These are phyloP conservation scores for Electrophaes corylata DNA, from an alignment of 2,888 invertebrate genomes.

Conservation along the genomic window DNA sequence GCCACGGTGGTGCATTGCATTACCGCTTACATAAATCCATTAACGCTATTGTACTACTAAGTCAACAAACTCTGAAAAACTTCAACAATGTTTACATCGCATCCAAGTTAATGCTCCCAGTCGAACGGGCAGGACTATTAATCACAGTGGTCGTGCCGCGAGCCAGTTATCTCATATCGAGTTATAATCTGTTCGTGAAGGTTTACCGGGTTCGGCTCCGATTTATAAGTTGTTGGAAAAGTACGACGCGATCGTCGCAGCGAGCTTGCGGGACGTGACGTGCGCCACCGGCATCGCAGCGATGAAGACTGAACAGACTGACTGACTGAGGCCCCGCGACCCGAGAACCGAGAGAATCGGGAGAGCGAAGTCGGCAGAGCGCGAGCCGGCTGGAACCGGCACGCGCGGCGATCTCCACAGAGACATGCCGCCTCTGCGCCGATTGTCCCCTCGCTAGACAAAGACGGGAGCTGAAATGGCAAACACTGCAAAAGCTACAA, in stretches of 20 bases:
- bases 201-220: slow-evolving; percentile 61
- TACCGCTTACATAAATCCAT: slow-evolving; percentile 49
- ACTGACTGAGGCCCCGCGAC: neutral
- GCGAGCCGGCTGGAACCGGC: slow-evolving; percentile 57
- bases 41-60: slow-evolving; percentile 52
- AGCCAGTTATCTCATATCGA: slow-evolving; percentile 74
- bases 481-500: slow-evolving; percentile 57
- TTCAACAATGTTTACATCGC: slow-evolving; percentile 75
- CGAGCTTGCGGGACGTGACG: slow-evolving; percentile 62
- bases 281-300: slow-evolving; percentile 73
- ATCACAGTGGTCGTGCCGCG: slow-evolving; percentile 64
- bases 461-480: slow-evolving; percentile 56
- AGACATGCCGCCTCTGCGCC: slow-evolving; percentile 21
- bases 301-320: slow-evolving; percentile 63
- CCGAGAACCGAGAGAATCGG: slow-evolving; percentile 25
- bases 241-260: slow-evolving; percentile 71
- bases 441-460: slow-evolving; percentile 54
- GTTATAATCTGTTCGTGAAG: slow-evolving; percentile 74
- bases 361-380: slow-evolving; percentile 33
- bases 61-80: slow-evolving; percentile 71
- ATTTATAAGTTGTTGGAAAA: slow-evolving; percentile 76
- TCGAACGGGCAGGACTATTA: slow-evolving; percentile 66
- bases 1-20: slow-evolving; percentile 48
- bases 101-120: slow-evolving; percentile 66
- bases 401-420: slow-evolving; percentile 45